phyloP scores from a whole-genome alignment of 2,888 invertebrate species.

The Masnerella sp. region DNA sequence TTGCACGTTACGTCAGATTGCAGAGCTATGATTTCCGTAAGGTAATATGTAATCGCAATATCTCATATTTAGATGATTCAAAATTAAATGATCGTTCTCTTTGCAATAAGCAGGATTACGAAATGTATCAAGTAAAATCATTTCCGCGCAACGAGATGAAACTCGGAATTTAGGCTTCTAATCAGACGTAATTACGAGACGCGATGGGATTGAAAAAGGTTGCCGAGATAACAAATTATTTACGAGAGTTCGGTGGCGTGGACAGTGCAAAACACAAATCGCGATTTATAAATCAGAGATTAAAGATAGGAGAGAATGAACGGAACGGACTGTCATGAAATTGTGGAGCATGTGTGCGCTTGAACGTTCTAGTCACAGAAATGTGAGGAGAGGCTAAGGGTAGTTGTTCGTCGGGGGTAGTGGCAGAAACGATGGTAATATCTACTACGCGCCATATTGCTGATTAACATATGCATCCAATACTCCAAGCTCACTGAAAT shows the following conservation, averaged over 20 bases:
- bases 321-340: constrained; percentile 46
- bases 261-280: constrained; percentile 33
- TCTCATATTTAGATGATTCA: constrained; percentile 49
- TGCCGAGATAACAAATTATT: constrained; percentile 25
- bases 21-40: constrained; percentile 62
- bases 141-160: background rate
- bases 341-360: constrained; percentile 53
- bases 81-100: constrained; percentile 48
- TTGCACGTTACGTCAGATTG: constrained; percentile 65
- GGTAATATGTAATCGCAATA: constrained; percentile 61
- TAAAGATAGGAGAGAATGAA: constrained; percentile 61
- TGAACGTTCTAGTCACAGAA: constrained; percentile 58
- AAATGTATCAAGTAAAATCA: constrained; percentile 16
- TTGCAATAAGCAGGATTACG: constrained; percentile 29
- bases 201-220: constrained; percentile 10
- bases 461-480: constrained; percentile 75
- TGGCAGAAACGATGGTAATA: constrained; percentile 67
- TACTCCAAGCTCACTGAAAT: constrained; percentile 70
- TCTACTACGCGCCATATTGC: constrained; percentile 72
- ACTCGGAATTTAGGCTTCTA: background rate
- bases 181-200: constrained; percentile 22
- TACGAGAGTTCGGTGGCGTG: constrained; percentile 7
- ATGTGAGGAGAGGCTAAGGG: constrained; percentile 46
- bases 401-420: constrained; percentile 63
- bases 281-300: constrained; percentile 64